Conservation (phyloP, 2,888 invertebrate genomes). For the Andrena minutula region DNA sequence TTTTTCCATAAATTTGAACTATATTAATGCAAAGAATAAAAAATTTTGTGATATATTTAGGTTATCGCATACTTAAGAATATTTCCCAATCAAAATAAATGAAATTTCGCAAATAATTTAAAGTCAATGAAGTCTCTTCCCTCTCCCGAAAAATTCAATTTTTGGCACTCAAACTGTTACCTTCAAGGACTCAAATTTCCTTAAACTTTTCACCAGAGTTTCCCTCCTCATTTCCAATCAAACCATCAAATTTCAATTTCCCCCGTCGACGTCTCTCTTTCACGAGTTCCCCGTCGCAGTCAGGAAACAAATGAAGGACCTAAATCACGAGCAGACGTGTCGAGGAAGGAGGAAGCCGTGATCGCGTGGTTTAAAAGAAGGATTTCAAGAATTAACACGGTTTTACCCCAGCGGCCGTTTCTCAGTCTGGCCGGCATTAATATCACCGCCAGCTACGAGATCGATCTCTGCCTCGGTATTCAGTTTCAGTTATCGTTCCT, state of each 20-base stretch:
- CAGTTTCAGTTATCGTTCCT: constrained; percentile 66
- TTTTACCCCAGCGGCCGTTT: constrained; percentile 43
- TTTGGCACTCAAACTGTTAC: no score
- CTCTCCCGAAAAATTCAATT: no score
- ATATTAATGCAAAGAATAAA: no score
- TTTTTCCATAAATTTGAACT: no score
- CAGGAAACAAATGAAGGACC: constrained; percentile 32
- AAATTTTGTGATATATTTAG: no score
- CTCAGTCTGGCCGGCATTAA: constrained; percentile 52
- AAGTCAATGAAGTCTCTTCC: no score
- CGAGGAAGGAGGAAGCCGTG: background rate
- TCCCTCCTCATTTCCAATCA: no score
- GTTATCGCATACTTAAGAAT: no score
- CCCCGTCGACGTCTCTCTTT: background rate
- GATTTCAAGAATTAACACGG: constrained; percentile 56
- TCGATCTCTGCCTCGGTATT: constrained; percentile 60
- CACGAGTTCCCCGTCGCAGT: constrained; percentile 9
- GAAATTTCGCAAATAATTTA: no score
- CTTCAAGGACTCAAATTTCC: no score
- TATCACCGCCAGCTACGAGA: constrained; percentile 46
- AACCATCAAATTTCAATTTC: constrained; percentile 28
- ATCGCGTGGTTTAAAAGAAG: constrained; percentile 17
- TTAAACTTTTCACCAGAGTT: no score
- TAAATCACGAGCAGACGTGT: constrained; percentile 40
- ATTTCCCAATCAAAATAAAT: no score